Base-by-base conservation (phyloP, 1,140 invertebrate species). In the Zaprionus taronus region DNA sequence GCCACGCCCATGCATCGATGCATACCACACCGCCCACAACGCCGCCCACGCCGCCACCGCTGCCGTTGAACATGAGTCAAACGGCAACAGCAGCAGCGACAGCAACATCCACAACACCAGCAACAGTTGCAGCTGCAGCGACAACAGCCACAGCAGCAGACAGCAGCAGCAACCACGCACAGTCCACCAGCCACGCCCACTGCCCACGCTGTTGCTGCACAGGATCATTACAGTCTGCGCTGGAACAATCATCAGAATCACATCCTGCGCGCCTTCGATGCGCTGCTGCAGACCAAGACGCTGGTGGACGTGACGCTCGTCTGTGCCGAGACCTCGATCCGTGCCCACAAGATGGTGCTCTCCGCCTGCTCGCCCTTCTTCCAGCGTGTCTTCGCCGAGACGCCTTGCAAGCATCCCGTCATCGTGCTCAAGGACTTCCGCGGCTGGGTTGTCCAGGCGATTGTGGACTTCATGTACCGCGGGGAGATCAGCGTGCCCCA, bases 201-300 rank as follows among this genome's bases (percentile, higher is more conserved):
- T 11, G 47, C 66, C n/a, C 41, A 61, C n/a, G 17, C 47, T 22
- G 20, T 72, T 11, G 72, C 73, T 15, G 60, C 75, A 38, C 94
- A 96, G 93, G 97, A 97, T 83, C 96, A 97, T 92, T 98, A 98
- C 93, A 97, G 97, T 84, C 94, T 98, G 73, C 95, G 97, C 93
- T 98, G 97, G 97, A 97, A 98, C 94, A 98, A 98, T 93, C 97
- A 98, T 94, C 96, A 97, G 91, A 95, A 95, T 65, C 97, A 98
- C 93, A 96, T 98, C 92, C 94, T 98, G 73, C 95, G 96, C 74
- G 96, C 97, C 17, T 98, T 98, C 93, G 97, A 98, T 83, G 95
- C 96, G 9, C 94, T 98, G 51, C 94, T 98, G 55, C 96, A 97
- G 81, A 96, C 96, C 20, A 97, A 98, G 93, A 95, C 96, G 4